Evolutionary conservation across 1,140 invertebrate species (phyloP), one percentile per base, ranked within the genome.

Genomic region (Panulirus ornatus): DNA sequence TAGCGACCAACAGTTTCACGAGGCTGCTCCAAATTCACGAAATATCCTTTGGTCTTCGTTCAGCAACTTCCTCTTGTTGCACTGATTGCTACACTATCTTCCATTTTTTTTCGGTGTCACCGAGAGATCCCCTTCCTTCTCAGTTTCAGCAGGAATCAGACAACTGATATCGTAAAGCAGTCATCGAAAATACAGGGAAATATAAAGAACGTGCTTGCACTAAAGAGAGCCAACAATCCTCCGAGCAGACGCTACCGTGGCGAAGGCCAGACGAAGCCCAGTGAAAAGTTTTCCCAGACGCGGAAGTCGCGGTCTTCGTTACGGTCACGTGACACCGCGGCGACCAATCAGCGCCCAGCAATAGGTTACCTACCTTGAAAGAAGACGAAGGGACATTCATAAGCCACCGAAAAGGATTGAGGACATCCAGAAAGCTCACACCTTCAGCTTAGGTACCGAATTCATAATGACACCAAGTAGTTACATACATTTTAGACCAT

Each of bases 291-390:
- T 66, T 40, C 36, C 19, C 27, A 27, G 73, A 79, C 47, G 27
- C 73, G 75, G 84, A 87, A 66, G 75, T 78, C 54, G 84, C 22
- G 75, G 73, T 78, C 75, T 66, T 87, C 84, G 84, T 79, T 79
- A 87, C 84, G 84, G 84, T 87, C 84, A 87, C 84, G 84, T 87
- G 84, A 87, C 73, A 79, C 14, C 8, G 51, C 38, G 40, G n/a
- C 73, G 51, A 87, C 84, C 84, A 87, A 87, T 87, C 51, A 58
- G 2, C 30, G 73, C 5, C 36, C 22, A 78, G 73, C 51, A 63
- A 66, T 40, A 63, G 54, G 73, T 79, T 87, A 87, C 84, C 63
- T 22, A 66, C 22, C 42, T 73, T 63, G 84, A 79, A 87, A 87
- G 84, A 78, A 76, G 73, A 87, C 47, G 84, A 79, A 87, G 27